Conservation (phyloP, 2,797 vertebrate species). For the Oreochromis grahami region DNA sequence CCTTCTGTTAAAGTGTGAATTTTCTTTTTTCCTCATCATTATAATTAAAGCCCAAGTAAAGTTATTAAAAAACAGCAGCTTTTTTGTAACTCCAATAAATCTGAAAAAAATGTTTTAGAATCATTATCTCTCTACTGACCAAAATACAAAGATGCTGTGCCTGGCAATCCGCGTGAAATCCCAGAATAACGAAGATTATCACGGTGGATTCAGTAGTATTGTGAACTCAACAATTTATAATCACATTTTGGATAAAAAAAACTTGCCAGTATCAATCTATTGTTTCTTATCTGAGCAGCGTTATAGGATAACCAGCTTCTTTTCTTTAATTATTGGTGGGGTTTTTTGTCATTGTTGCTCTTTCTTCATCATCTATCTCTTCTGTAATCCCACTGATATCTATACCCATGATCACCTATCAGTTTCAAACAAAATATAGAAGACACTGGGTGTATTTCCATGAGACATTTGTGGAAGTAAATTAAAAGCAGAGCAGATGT, state of each 20-base stretch:
- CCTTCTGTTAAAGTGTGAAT: background rate
- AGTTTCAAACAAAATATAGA: background rate
- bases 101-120: background rate
- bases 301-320: background rate
- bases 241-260: background rate
- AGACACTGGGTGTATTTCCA: background rate
- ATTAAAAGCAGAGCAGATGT: background rate
- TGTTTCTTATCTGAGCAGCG: rapidly evolving
- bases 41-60: background rate
- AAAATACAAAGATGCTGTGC: background rate
- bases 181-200: background rate
- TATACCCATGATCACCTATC: background rate
- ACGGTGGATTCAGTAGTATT: rapidly evolving
- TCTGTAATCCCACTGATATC: background rate
- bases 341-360: rapidly evolving
- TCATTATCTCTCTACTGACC: background rate
- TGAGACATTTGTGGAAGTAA: background rate
- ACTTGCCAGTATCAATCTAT: background rate
- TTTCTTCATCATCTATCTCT: background rate
- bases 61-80: rapidly evolving
- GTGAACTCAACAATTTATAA: background rate
- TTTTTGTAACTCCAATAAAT: background rate
- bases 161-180: background rate
- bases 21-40: background rate
- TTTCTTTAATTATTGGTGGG: rapidly evolving